Percentiles rank a stretch among this genome's conserved stretches.
These are phyloP conservation scores for Anthopleura sola DNA, from an alignment of 64 coral and sea anemone species.

Conservation along the genomic window DNA sequence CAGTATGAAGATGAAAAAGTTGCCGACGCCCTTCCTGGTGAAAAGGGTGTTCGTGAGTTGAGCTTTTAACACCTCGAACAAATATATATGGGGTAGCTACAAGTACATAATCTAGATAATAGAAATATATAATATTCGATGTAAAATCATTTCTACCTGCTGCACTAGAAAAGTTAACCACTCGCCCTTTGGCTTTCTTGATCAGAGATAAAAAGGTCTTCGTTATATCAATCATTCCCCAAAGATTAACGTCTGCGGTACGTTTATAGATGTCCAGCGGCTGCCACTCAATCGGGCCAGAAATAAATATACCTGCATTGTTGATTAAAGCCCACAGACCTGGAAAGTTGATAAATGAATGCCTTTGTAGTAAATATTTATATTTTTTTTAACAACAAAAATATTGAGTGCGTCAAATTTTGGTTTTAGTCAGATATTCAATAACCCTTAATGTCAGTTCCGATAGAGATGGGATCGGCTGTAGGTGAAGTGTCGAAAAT, in stretches of 20 bases:
- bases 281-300: conserved; percentile 44
- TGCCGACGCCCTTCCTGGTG: conserved; percentile 28
- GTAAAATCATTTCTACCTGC: conserved; percentile 9
- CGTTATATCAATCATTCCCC: conserved; percentile 34
- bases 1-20: conserved; percentile 16
- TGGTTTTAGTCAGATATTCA: no score
- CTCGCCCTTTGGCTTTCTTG: conserved; percentile 37
- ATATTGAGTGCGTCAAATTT: no score
- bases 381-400: no score
- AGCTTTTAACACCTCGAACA: neutral
- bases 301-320: conserved; percentile 40
- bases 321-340: conserved; percentile 53
- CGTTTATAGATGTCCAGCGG: conserved; percentile 43
- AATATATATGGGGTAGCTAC: no score
- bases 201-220: conserved; percentile 47
- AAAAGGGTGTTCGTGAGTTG: neutral
- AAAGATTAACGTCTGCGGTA: conserved; percentile 54
- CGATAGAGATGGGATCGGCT: no score
- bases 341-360: neutral
- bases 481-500: no score
- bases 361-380: no score
- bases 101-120: no score
- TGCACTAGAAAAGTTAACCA: conserved; percentile 40
- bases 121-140: no score
- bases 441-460: no score